These are phyloP conservation scores for Trichomycterus rosablanca DNA, from an alignment of 2,113 vertebrate genomes.

Conservation along the genomic window DNA sequence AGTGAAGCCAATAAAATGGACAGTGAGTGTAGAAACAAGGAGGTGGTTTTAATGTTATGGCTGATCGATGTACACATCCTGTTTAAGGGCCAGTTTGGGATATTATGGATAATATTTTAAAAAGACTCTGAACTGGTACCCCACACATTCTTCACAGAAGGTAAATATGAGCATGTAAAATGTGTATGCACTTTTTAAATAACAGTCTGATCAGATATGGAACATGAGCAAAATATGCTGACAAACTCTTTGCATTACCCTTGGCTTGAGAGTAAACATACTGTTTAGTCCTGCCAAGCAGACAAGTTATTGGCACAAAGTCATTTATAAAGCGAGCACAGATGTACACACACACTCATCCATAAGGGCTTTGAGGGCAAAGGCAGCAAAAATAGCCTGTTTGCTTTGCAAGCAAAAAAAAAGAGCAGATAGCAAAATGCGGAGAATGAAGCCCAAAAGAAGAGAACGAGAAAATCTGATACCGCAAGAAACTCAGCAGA, in stretches of 20 bases:
- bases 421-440: slow-evolving; percentile 25
- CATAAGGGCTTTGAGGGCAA: not conserved
- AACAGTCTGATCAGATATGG: slow-evolving; percentile 23
- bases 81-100: no score
- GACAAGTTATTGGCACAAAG: slow-evolving; percentile 18
- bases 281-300: slow-evolving; percentile 54
- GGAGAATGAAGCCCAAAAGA: slow-evolving; percentile 18
- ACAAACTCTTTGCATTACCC: slow-evolving; percentile 52
- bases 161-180: no score
- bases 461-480: slow-evolving; percentile 9
- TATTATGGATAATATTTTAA: no score
- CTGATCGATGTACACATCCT: no score
- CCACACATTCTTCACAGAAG: no score
- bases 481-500: slow-evolving; percentile 12
- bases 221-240: slow-evolving; percentile 40
- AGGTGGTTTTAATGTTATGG: no score
- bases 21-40: no score
- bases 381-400: slow-evolving; percentile 14
- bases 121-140: no score
- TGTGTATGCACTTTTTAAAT: slow-evolving; percentile 10
- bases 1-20: no score
- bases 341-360: not conserved
- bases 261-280: slow-evolving; percentile 56
- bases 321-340: no score
- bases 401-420: slow-evolving; percentile 29